Evolutionary conservation across 2,113 vertebrate species (phyloP).

Genomic region (Budorcas taxicolor): DNA sequence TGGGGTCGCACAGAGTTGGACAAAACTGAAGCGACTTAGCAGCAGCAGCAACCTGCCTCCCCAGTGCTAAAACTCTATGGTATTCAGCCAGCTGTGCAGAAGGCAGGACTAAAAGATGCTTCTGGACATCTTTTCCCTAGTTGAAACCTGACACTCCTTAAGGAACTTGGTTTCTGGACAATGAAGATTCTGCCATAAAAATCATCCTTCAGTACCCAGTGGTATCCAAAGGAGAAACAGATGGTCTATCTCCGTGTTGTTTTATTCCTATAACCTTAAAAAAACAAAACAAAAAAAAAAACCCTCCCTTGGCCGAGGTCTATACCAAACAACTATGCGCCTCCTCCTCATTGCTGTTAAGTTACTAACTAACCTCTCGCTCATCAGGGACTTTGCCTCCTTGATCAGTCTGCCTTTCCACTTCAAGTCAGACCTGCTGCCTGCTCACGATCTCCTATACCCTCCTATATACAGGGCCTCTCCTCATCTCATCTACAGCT

Average conservation of each 20-base stretch:
- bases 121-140: neutral
- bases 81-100: neutral
- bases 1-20: no score
- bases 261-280: neutral
- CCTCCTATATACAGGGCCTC: neutral
- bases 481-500: neutral
- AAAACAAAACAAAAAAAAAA: neutral
- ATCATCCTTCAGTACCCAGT: neutral
- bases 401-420: neutral
- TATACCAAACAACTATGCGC: neutral
- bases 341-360: neutral
- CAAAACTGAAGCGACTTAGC: no score
- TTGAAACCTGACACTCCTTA: slow-evolving; percentile 10
- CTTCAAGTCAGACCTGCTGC: neutral
- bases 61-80: neutral
- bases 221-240: slow-evolving; percentile 7
- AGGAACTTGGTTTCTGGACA: slow-evolving; percentile 19
- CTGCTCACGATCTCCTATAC: neutral
- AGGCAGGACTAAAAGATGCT: neutral
- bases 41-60: neutral
- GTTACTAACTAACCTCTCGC: neutral
- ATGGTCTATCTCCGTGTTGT: neutral
- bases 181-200: neutral
- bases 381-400: neutral
- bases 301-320: neutral